Conservation (phyloP, 2,888 invertebrate species). For the Sarcophaga carnaria region DNA sequence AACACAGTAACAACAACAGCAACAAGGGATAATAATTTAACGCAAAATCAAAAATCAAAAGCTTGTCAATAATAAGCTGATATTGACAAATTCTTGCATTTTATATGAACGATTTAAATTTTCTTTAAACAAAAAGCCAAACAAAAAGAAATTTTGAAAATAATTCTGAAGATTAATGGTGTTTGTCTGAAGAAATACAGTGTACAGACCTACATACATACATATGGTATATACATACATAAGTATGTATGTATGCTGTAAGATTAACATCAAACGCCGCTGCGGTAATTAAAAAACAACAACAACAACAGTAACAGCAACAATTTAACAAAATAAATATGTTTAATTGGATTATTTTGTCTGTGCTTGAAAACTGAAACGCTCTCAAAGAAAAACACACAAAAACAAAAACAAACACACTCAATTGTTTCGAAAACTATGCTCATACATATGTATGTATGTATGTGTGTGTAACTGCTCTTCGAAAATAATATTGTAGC, state of each 20-base stretch:
- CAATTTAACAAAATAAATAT: slow-evolving; percentile 31
- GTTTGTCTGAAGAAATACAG: too few species aligned
- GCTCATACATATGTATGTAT: background rate
- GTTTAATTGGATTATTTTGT: slow-evolving; percentile 56
- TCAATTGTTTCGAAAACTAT: background rate
- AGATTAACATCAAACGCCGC: background rate
- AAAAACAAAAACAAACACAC: slow-evolving; percentile 19
- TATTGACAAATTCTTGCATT: too few species aligned
- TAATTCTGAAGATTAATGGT: too few species aligned
- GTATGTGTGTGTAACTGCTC: background rate
- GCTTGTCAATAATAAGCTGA: too few species aligned
- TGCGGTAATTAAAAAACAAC: background rate
- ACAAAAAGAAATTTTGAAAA: background rate
- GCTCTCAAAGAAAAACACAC: slow-evolving; percentile 35
- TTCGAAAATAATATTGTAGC: too few species aligned
- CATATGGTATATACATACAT: too few species aligned
- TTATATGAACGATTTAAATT: background rate
- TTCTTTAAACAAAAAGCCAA: background rate
- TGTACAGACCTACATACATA: background rate
- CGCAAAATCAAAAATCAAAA: too few species aligned
- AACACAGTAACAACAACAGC: too few species aligned
- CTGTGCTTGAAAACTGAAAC: slow-evolving; percentile 47
- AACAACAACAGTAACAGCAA: slow-evolving; percentile 10
- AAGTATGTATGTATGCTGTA: background rate
- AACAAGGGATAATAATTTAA: too few species aligned